These are phyloP conservation scores for Caiman crocodilus DNA, from an alignment of 2,797 vertebrate genomes.

Conservation along the genomic window DNA sequence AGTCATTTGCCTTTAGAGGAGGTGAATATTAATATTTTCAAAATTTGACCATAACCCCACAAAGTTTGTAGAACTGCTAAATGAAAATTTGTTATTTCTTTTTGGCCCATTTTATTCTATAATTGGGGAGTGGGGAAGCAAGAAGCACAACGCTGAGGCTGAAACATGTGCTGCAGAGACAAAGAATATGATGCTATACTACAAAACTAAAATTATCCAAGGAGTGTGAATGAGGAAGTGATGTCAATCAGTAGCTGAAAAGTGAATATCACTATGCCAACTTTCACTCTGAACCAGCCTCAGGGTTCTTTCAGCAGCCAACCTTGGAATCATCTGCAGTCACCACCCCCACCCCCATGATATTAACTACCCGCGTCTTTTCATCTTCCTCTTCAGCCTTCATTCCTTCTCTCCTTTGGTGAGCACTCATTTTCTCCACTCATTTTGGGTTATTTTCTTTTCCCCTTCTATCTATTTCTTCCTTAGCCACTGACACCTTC, in stretches of 20 bases:
- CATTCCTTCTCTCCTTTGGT: not conserved
- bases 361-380: too few species aligned
- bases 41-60: not conserved
- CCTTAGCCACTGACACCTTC: not conserved
- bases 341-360: too few species aligned
- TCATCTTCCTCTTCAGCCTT: not conserved
- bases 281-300: too few species aligned
- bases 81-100: not conserved
- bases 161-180: not conserved
- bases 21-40: not conserved
- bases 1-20: not conserved
- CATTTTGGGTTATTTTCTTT: not conserved
- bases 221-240: too few species aligned
- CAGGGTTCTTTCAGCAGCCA: too few species aligned
- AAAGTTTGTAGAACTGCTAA: not conserved
- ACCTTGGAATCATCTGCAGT: too few species aligned
- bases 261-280: too few species aligned
- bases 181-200: not conserved
- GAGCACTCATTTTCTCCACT: not conserved
- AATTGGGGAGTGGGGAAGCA: not conserved
- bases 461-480: not conserved
- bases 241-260: too few species aligned
- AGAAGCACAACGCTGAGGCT: not conserved
- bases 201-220: too few species aligned
- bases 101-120: not conserved